Conservation (phyloP, 2,113 vertebrate species). For the Ploceus nigricollis region DNA sequence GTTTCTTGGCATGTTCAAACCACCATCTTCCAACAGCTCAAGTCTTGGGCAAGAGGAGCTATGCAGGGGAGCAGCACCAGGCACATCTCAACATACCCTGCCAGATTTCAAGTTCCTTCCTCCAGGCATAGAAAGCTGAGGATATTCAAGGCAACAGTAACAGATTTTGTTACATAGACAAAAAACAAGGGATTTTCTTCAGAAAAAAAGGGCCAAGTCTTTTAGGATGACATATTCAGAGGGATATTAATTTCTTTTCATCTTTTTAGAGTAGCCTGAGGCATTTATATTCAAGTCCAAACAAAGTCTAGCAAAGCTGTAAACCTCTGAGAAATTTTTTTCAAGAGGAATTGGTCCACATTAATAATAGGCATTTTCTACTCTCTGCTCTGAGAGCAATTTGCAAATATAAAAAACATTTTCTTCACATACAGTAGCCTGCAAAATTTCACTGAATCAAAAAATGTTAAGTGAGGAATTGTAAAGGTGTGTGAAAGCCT, state of each 20-base stretch:
- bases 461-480: neutral
- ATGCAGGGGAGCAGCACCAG: neutral
- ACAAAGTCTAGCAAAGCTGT: slow-evolving; percentile 9
- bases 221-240: slow-evolving; percentile 14
- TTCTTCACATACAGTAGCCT: neutral
- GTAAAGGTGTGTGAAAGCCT: neutral
- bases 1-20: neutral
- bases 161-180: slow-evolving; percentile 17
- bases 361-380: neutral
- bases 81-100: neutral
- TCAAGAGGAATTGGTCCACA: neutral
- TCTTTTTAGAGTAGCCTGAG: slow-evolving; percentile 7
- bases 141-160: neutral
- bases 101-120: neutral
- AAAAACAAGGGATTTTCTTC: neutral
- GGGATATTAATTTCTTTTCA: slow-evolving; percentile 18
- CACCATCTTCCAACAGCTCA: neutral
- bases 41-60: neutral
- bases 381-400: neutral
- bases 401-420: neutral
- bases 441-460: neutral
- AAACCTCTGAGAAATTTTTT: slow-evolving; percentile 17
- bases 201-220: neutral
- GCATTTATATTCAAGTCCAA: slow-evolving; percentile 8
- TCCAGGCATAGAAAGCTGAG: neutral